These are phyloP conservation scores for Salvelinus fontinalis DNA, from an alignment of 2,113 vertebrate species.

Conservation along the genomic window DNA sequence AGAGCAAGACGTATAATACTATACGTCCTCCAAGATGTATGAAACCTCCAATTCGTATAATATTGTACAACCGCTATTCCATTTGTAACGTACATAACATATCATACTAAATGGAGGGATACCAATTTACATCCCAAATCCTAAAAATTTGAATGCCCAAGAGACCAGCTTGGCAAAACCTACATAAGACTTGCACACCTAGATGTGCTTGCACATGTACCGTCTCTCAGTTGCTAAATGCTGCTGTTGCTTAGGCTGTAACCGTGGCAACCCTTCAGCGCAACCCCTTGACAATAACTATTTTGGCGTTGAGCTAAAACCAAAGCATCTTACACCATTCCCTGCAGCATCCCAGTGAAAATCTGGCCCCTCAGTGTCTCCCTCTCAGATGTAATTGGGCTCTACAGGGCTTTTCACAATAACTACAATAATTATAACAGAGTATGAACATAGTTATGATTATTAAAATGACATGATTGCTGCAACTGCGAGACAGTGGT, in stretches of 20 bases:
- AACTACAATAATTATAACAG: neutral
- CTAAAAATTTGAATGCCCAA: no score
- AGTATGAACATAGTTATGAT: constrained; percentile 31
- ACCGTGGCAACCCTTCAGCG: constrained; percentile 53
- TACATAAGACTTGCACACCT: constrained; percentile 37
- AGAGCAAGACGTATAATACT: no score
- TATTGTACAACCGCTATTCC: no score
- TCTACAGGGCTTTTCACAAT: constrained; percentile 25
- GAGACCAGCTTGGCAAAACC: neutral
- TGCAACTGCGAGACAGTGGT: no score
- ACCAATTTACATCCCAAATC: no score
- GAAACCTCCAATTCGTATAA: no score
- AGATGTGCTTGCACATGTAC: constrained; percentile 63
- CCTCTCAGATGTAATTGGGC: constrained; percentile 30
- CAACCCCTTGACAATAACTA: constrained; percentile 44
- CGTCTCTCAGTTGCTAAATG: constrained; percentile 49
- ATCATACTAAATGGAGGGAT: no score
- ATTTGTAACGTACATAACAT: no score
- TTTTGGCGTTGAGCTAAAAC: constrained; percentile 43
- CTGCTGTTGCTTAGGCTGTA: constrained; percentile 62
- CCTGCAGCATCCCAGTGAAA: constrained; percentile 18
- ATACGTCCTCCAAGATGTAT: no score
- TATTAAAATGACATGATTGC: constrained; percentile 6
- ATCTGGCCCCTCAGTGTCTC: constrained; percentile 6
- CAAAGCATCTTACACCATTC: constrained; percentile 13